Evolutionary conservation across 2,113 vertebrate genomes (phyloP).

Genomic region (Ursus arctos): DNA sequence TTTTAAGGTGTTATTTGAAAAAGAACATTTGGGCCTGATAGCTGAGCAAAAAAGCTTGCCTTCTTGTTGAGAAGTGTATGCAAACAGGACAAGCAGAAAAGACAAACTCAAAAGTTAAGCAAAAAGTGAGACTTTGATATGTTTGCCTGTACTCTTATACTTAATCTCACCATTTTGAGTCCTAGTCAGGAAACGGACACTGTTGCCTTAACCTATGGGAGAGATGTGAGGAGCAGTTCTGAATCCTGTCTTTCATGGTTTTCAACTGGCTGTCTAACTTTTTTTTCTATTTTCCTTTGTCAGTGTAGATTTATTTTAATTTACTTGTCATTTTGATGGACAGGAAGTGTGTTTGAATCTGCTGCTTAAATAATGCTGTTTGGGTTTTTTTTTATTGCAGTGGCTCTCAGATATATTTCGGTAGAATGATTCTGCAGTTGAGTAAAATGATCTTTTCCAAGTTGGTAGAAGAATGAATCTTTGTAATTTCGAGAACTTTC

Average conservation of each 20-base stretch:
- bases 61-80: neutral
- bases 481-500: constrained; percentile 46
- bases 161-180: neutral
- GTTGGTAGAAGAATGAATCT: constrained; percentile 5
- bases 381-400: neutral
- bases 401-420: constrained; percentile 5
- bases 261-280: neutral
- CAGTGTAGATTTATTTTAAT: neutral
- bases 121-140: neutral
- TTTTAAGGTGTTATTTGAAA: neutral
- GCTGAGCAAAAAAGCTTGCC: neutral
- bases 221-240: neutral
- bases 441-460: neutral
- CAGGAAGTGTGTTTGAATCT: neutral
- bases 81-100: neutral
- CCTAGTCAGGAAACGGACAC: neutral
- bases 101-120: neutral
- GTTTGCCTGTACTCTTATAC: neutral
- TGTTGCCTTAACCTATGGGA: neutral
- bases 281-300: neutral
- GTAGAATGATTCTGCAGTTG: neutral
- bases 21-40: neutral
- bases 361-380: neutral
- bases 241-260: neutral
- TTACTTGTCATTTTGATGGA: constrained; percentile 34